Evolutionary conservation across 2,888 invertebrate genomes (phyloP), one percentile per base, ranked within the genome.

Genomic region (Phyllotreta striolata): DNA sequence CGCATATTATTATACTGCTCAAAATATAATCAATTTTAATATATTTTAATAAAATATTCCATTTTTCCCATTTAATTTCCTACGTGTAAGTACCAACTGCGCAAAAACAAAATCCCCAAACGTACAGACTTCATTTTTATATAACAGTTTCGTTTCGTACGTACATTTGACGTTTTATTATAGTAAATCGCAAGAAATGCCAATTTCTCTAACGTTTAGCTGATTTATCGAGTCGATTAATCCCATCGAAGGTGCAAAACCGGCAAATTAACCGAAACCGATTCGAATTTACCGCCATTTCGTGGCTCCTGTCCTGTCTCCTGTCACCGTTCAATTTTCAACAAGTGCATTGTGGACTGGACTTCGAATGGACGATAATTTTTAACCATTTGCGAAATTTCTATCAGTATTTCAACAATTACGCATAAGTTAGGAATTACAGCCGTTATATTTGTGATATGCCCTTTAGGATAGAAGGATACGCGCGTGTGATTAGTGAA

Each of bases 291-390:
- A 63, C 71, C 77, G 74, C 75, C 49, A 6, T 8, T 46, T 34
- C 35, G 68, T 73, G 72, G 73, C 73, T 71, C 63, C 70, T 67
- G 54, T 67, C 55, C 75, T 46, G 6, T 8, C 43, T 24, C 35
- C 69, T 73, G 72, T 74, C 73, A 72, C 63, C 70, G 67, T 55
- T 67, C 55, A 68, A 74, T 70, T 75, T 72, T 77, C 78, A 79
- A 79, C 80, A 80, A 80, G 78, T 80, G 81, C 80, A 80, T 81
- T 80, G 75, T 80, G 80, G 80, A 78, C 69, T 80, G 80, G 80
- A 78, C 69, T 67, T 75, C 72, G 78, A 74, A 79, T 79, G 78
- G 78, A 79, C 78, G 79, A 55, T 76, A 74, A 72, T 73, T 72
- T 77, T 77, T 78, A 74, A 75, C 74, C 24, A 24, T 76, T 69